Evolutionary conservation across 92 coral and sea anemone genomes (phyloP).

Genomic region (Zoanthus solanderi): DNA sequence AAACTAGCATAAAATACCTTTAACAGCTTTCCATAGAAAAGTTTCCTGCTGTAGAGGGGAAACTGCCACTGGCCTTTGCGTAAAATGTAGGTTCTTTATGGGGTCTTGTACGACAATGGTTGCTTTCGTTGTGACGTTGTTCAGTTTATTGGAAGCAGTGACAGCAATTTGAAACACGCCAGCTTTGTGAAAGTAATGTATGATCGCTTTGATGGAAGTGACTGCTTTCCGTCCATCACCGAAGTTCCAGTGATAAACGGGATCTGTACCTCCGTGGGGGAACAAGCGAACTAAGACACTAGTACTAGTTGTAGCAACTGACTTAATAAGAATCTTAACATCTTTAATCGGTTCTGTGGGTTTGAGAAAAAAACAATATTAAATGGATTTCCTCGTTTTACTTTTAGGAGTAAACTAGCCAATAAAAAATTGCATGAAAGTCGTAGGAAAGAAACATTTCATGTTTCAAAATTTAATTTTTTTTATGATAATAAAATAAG

Average conservation of each 20-base stretch:
- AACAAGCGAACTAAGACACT: conserved; percentile 43
- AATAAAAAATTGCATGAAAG: not conserved
- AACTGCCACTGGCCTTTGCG: conserved; percentile 43
- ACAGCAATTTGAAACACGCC: conserved; percentile 70
- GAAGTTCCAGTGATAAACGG: conserved; percentile 70
- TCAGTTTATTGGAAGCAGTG: conserved; percentile 65
- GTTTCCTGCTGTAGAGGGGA: conserved; percentile 45
- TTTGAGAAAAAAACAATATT: not conserved
- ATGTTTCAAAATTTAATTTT: too few relatives aligned
- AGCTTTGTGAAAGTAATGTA: conserved; percentile 54
- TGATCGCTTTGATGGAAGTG: conserved; percentile 7
- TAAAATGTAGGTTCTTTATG: conserved; percentile 44
- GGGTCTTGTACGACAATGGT: conserved; percentile 64
- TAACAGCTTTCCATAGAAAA: conserved; percentile 18
- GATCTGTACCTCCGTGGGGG: conserved; percentile 67
- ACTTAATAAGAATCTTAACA: conserved; percentile 22
- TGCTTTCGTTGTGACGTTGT: conserved; percentile 53
- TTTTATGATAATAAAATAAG: too few relatives aligned
- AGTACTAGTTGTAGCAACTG: conserved; percentile 1
- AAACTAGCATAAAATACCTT: not conserved
- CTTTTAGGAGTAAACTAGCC: too few relatives aligned
- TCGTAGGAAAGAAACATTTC: not conserved
- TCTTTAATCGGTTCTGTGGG: conserved; percentile 43
- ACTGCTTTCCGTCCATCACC: conserved; percentile 60
- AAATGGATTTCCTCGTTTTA: not conserved